Evolutionary conservation across 2,888 invertebrate species (phyloP).

Genomic region (Cryptophagus acutangulus): DNA sequence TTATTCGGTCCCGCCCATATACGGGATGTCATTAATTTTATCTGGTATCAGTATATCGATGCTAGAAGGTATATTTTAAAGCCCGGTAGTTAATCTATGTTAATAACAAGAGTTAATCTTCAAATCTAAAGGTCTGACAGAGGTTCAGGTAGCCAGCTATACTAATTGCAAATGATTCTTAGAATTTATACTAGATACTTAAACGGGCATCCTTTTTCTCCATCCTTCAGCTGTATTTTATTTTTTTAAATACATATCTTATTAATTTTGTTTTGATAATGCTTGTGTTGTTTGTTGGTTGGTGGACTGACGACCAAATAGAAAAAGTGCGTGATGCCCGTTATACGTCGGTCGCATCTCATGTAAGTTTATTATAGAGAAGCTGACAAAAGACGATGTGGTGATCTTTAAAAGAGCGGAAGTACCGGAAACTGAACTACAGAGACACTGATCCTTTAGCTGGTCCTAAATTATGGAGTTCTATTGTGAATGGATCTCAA

Average conservation of each 20-base stretch:
- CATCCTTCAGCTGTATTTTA: background rate
- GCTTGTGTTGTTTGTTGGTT: no score
- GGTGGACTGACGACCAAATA: no score
- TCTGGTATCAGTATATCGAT: constrained; percentile 28
- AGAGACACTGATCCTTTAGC: constrained; percentile 31
- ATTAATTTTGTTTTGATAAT: no score
- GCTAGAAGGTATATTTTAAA: constrained; percentile 30
- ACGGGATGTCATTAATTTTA: constrained; percentile 31
- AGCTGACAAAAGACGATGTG: no score
- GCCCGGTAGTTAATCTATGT: constrained; percentile 33
- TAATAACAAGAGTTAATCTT: constrained; percentile 24
- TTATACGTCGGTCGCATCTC: no score
- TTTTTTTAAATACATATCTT: no score
- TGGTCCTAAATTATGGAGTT: constrained; percentile 29
- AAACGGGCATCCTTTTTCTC: constrained; percentile 2
- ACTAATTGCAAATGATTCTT: constrained; percentile 23
- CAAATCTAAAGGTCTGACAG: constrained; percentile 21
- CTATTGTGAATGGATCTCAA: constrained; percentile 34
- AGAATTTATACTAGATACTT: constrained; percentile 15
- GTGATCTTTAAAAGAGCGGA: constrained; percentile 30
- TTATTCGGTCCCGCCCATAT: constrained; percentile 26
- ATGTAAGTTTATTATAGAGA: no score
- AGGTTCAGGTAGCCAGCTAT: constrained; percentile 21
- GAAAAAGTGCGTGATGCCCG: no score
- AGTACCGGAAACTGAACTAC: constrained; percentile 34